Conservation (phyloP, 2,113 vertebrate species). For the Lamprotornis superbus region DNA sequence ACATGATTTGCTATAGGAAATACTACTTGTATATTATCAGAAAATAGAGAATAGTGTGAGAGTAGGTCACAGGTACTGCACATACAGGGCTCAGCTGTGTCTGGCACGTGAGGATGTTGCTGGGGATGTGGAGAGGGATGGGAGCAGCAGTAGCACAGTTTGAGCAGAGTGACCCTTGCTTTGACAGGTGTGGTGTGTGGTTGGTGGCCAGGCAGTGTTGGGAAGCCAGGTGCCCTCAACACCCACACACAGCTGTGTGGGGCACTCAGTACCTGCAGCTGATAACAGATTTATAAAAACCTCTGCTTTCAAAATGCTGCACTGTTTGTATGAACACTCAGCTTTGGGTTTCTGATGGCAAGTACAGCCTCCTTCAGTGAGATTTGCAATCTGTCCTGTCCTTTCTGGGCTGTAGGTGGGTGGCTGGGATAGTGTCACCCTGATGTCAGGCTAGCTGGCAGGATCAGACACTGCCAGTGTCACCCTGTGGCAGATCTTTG, state of each 20-base stretch:
- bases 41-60: neutral
- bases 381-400: neutral
- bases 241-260: neutral
- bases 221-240: neutral
- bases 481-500: neutral
- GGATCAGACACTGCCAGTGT: neutral
- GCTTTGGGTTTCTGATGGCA: neutral
- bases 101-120: neutral
- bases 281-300: neutral
- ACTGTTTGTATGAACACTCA: neutral
- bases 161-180: neutral
- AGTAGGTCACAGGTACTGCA: neutral
- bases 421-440: neutral
- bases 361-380: neutral
- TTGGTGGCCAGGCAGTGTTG: neutral
- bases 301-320: neutral
- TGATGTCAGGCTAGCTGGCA: neutral
- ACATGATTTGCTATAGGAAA: neutral
- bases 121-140: neutral
- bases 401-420: neutral
- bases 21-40: neutral
- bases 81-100: rapidly evolving
- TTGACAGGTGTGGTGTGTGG: neutral
- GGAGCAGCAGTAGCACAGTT: neutral
- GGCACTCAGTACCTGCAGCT: neutral